Evolutionary conservation across 2,113 vertebrate species (phyloP).

Genomic region (Melanocharis versteri): DNA sequence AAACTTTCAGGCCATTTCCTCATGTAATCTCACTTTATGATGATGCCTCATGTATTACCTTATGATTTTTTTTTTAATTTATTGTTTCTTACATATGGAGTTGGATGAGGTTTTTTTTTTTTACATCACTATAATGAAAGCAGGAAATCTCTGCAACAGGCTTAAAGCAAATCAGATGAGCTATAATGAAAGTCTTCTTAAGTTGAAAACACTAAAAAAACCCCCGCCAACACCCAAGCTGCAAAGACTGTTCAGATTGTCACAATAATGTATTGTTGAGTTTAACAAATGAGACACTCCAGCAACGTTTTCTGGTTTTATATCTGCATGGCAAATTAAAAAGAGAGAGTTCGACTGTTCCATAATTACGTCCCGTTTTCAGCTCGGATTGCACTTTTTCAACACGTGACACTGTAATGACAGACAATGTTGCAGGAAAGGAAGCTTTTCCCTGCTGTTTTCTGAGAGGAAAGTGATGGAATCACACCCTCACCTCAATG

Average conservation of each 20-base stretch:
- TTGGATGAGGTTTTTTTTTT: not conserved
- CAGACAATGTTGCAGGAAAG: not conserved
- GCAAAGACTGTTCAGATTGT: not conserved
- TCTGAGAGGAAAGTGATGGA: not conserved
- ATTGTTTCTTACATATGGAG: not conserved
- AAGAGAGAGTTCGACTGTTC: not conserved
- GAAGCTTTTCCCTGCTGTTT: not conserved
- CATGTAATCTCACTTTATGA: not conserved
- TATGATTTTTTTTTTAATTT: not conserved
- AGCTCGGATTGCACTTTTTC: not conserved
- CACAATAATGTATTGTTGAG: not conserved
- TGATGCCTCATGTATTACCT: not conserved
- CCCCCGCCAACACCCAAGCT: not conserved
- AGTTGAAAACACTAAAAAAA: not conserved
- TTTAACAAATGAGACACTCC: not conserved
- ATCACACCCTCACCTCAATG: not conserved
- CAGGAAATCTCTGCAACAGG: constrained; percentile 6
- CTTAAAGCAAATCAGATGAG: not conserved
- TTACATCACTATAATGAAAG: not conserved
- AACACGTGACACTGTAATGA: not conserved
- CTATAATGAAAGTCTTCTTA: not conserved
- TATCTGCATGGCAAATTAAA: not conserved
- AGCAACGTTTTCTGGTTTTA: not conserved
- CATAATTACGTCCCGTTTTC: not conserved
- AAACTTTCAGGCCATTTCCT: not conserved